Evolutionary conservation across 2,113 vertebrate genomes (phyloP).

Genomic region (Stegostoma tigrinum): DNA sequence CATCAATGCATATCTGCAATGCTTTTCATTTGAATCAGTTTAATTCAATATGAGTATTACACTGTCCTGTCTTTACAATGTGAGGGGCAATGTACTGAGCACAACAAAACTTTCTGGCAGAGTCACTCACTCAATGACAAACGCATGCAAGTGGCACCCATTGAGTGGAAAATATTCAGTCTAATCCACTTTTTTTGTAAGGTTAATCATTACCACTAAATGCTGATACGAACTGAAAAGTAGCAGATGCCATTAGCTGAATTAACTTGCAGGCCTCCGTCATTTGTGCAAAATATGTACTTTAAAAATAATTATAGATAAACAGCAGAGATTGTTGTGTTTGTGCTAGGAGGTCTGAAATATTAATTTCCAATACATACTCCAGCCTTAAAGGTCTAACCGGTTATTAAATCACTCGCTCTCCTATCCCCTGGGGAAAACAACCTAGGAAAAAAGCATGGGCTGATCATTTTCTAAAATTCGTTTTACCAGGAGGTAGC

Average conservation of each 20-base stretch:
- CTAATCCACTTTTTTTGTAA: constrained; percentile 32
- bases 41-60: neutral
- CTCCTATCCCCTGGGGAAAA: neutral
- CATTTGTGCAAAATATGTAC: constrained; percentile 17
- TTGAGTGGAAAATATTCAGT: constrained; percentile 1
- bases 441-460: neutral
- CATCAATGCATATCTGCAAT: neutral
- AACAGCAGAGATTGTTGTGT: constrained; percentile 30
- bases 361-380: constrained; percentile 37
- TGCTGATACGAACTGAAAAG: constrained; percentile 13
- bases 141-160: neutral
- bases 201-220: constrained; percentile 18
- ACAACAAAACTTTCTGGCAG: neutral
- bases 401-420: constrained; percentile 28
- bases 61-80: constrained; percentile 4
- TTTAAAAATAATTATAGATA: constrained; percentile 37
- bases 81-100: neutral
- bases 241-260: constrained; percentile 33
- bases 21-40: neutral
- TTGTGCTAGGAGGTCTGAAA: constrained; percentile 33
- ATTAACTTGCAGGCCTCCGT: constrained; percentile 24
- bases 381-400: constrained; percentile 20
- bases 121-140: neutral
- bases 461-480: neutral
- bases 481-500: constrained; percentile 34